Conservation (phyloP, 2,113 vertebrate species). For the Buteo buteo region DNA sequence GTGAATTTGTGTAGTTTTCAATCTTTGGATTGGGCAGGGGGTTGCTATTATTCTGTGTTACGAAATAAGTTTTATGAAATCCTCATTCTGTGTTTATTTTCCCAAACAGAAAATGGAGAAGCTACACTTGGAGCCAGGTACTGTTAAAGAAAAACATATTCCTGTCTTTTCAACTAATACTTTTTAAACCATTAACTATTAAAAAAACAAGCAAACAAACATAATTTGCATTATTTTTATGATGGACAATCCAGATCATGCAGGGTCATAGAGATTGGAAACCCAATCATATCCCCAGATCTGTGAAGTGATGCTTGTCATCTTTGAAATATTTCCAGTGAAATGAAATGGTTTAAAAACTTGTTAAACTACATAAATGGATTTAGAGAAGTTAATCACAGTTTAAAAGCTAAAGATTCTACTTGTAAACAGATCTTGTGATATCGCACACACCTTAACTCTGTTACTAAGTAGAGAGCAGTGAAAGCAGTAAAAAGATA, state of each 20-base stretch:
- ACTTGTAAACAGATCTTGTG: conserved; percentile 77
- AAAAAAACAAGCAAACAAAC: conserved; percentile 33
- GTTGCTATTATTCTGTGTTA: not conserved
- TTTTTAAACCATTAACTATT: conserved; percentile 68
- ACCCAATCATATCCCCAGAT: conserved; percentile 80
- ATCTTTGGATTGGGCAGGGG: accelerated
- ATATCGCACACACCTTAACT: conserved; percentile 65
- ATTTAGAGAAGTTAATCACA: conserved; percentile 27
- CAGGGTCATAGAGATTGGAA: conserved; percentile 84
- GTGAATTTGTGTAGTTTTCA: not conserved
- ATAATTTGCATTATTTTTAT: conserved; percentile 61
- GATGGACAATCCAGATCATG: conserved; percentile 63
- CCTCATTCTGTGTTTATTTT: not conserved
- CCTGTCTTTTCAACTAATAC: conserved; percentile 61
- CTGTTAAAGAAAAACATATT: conserved; percentile 73
- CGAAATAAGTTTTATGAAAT: not conserved
- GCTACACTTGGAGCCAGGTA: conserved; percentile 87
- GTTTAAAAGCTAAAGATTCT: conserved; percentile 32
- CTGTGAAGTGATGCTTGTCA: conserved; percentile 65
- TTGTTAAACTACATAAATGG: conserved; percentile 44
- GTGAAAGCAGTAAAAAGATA: conserved; percentile 58
- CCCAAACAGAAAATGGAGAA: conserved; percentile 77
- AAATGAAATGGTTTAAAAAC: conserved; percentile 54
- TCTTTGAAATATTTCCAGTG: conserved; percentile 28
- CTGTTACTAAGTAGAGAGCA: conserved; percentile 43